These are phyloP conservation scores for Mimachlamys varia DNA, from an alignment of 2,888 invertebrate genomes.

Conservation along the genomic window DNA sequence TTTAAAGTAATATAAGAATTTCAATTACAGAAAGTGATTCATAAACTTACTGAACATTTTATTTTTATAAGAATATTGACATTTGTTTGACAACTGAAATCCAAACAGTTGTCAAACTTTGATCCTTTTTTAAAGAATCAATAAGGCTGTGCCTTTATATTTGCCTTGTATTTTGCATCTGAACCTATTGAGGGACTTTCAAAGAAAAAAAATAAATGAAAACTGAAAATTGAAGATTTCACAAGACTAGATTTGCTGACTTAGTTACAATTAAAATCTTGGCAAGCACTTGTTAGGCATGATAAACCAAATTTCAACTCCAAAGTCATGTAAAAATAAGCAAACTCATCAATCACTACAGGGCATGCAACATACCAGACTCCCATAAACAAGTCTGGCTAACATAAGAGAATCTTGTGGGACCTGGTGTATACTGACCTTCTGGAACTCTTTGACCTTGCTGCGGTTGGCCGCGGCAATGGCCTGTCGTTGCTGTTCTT, in stretches of 20 bases:
- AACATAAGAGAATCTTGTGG: neutral
- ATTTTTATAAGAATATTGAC: no score
- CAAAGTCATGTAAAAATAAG: neutral
- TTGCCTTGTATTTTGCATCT: no score
- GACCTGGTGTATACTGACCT: conserved; percentile 52
- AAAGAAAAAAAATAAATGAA: no score
- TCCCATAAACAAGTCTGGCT: neutral
- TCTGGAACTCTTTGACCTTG: conserved; percentile 56
- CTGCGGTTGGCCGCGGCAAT: conserved; percentile 48
- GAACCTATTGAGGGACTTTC: no score
- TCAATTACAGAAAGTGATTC: no score
- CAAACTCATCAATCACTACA: neutral
- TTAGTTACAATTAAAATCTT: neutral
- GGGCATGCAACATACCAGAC: neutral
- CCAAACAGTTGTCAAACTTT: no score
- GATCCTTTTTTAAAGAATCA: no score
- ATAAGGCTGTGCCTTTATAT: no score
- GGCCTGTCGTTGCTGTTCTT: conserved; percentile 50
- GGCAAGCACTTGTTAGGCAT: neutral
- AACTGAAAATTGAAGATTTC: no score
- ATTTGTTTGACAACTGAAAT: no score
- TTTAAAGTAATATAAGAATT: no score
- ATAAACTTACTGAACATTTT: no score
- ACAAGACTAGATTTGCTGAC: neutral
- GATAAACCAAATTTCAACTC: neutral